A percentile compares a stretch with the other conserved stretches of the same genome.
phyloP scores from a whole-genome alignment of 2,888 invertebrate species.

The Thera britannica region DNA sequence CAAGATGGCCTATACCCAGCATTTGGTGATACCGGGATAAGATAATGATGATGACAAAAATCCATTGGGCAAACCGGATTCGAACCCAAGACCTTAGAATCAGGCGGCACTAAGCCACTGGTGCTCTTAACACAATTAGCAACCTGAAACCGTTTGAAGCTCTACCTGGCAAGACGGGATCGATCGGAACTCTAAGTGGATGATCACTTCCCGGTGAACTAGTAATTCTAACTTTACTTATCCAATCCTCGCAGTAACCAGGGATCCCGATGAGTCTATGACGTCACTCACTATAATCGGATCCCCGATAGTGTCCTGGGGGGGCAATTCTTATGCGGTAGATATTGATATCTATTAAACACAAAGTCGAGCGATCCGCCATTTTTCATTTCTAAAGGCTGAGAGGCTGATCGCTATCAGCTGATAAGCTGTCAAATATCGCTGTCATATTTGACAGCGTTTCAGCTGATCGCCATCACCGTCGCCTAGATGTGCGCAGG shows the following conservation, averaged over 20 bases:
- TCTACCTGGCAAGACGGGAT: constrained; percentile 14
- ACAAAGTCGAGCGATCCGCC: not conserved
- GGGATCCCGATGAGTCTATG: constrained; percentile 21
- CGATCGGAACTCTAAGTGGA: constrained; percentile 20
- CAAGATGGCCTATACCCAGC: too few species aligned
- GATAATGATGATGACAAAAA: too few species aligned
- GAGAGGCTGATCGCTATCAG: too few species aligned
- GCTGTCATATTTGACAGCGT: too few species aligned
- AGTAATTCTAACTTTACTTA: constrained; percentile 29
- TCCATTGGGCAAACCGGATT: not conserved
- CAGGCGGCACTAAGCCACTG: too few species aligned
- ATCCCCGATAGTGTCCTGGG: constrained; percentile 28
- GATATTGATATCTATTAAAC: too few species aligned
- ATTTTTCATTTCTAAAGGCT: not conserved
- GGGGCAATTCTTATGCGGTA: not conserved
- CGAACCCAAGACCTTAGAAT: constrained; percentile 1
- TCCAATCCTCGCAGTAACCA: constrained; percentile 27
- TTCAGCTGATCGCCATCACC: too few species aligned
- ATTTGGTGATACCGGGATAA: too few species aligned
- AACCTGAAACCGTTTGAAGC: constrained; percentile 14
- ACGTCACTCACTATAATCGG: constrained; percentile 34
- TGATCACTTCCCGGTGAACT: constrained; percentile 22
- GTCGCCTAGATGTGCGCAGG: too few species aligned
- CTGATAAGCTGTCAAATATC: too few species aligned
- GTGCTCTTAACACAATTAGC: constrained; percentile 8